A percentile compares a stretch with the other conserved stretches of the same genome.
Conservation (phyloP, 2,797 vertebrate genomes). For the Acrossocheilus fasciatus region DNA sequence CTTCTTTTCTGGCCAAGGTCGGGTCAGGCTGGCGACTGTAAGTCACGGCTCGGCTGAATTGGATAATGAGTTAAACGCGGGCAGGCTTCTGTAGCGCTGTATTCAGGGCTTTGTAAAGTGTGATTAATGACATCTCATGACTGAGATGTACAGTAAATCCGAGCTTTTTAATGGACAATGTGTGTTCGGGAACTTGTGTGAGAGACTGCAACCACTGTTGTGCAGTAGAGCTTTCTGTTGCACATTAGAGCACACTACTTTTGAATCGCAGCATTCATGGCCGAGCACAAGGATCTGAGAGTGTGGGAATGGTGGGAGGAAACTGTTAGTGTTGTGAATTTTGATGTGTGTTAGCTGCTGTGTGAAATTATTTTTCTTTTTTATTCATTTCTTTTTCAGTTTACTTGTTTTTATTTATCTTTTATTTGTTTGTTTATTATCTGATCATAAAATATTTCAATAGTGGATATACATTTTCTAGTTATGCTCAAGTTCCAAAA, state of each 20-base stretch:
- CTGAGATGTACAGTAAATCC: conserved; percentile 20
- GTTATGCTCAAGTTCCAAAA: not conserved
- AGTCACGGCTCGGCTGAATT: conserved; percentile 23
- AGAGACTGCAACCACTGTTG: not conserved
- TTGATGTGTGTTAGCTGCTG: not conserved
- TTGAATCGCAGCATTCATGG: conserved; percentile 19
- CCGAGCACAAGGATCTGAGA: not conserved
- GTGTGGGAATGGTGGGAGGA: not conserved
- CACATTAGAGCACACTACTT: not conserved
- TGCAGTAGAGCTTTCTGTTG: not conserved
- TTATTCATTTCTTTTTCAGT: too few species aligned
- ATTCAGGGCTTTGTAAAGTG: conserved; percentile 23
- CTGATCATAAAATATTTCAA: not conserved
- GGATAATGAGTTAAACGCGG: conserved; percentile 27
- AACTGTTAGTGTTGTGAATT: not conserved
- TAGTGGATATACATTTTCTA: not conserved
- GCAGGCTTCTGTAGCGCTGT: conserved; percentile 4
- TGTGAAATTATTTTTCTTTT: not conserved
- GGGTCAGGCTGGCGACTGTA: conserved; percentile 23
- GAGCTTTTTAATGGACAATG: conserved; percentile 10
- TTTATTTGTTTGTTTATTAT: not conserved
- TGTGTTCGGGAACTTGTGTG: not conserved
- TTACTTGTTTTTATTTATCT: not conserved
- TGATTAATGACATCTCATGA: conserved; percentile 35
- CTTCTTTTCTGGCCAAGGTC: conserved; percentile 24